Evolutionary conservation across 1,140 invertebrate genomes (phyloP), one percentile per base, ranked within the genome.

Genomic region (Diprion similis): DNA sequence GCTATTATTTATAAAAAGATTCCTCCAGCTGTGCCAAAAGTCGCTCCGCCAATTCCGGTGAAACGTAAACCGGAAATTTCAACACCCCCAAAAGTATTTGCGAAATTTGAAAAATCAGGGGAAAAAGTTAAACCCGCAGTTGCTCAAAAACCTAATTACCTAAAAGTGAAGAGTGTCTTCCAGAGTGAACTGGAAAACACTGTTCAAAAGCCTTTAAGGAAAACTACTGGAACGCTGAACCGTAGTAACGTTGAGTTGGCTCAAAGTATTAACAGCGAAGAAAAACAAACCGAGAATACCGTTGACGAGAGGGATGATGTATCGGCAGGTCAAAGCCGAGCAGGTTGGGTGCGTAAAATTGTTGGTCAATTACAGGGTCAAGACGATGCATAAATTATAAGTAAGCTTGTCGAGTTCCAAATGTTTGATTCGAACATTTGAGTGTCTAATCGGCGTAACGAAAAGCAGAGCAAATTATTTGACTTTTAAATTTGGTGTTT

Each of bases 321-420:
- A 11, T 88, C 87, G 0, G 83, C 82, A 0, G 87, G 86, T 0
- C 86, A 89, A 64, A 88, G 86, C 73, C 85, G 87, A 70, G 83
- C 84, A 1, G 87, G 87, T 11, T 89, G 87, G 87, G 87, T 89
- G 0, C 81, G 82, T 51, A 88, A 84, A 76, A 88, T 89, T 68
- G 86, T 88, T 8, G 86, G 85, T 19, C 87, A 88, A 75, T 70
- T 89, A 37, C 87, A 89, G 46, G 81, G 78, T 46, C 81, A 85
- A n/a, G 71, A 83, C 10, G 84, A 86, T 68, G 81, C 82, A 46
- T 85, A 74, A 79, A 69, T 66, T 66, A 37, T 37, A 37, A 37
- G 24, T 37, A 37, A 37, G 6, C 6, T 37, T 37, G 24, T 37
- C 24, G 24, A 37, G 24, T 37, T 37, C 2, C 24, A 37, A 37